Conservation (phyloP, 1,140 invertebrate genomes). For the Oedothorax gibbosus region DNA sequence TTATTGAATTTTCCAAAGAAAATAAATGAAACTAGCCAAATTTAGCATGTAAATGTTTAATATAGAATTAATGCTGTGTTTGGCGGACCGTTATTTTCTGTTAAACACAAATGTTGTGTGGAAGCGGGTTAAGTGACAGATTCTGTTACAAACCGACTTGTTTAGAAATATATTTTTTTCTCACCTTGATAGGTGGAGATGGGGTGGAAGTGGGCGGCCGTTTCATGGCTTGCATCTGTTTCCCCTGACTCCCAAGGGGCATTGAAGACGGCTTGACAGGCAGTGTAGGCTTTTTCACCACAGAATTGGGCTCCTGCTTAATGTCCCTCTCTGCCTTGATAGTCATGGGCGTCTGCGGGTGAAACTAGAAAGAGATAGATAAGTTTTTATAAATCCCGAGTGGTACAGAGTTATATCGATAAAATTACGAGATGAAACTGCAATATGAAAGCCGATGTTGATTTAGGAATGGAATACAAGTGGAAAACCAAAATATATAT, state of each 20-base stretch:
- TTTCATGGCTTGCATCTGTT: constrained; percentile 64
- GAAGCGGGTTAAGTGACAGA: too few relatives aligned
- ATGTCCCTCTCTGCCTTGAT: constrained; percentile 66
- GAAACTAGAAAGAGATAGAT: not conserved
- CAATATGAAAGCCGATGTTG: not conserved
- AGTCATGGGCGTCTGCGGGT: constrained; percentile 54
- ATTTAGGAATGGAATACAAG: not conserved
- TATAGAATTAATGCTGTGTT: too few relatives aligned
- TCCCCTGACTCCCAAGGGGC: constrained; percentile 67
- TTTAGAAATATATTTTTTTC: not conserved
- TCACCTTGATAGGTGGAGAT: constrained; percentile 51
- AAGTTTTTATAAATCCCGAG: not conserved
- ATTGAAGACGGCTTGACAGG: constrained; percentile 60
- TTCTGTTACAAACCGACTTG: not conserved
- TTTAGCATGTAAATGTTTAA: too few relatives aligned
- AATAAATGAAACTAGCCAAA: too few relatives aligned
- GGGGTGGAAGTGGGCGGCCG: constrained; percentile 60
- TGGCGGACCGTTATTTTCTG: too few relatives aligned
- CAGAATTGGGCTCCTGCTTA: constrained; percentile 73
- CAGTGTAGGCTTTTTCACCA: constrained; percentile 73
- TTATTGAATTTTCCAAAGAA: too few relatives aligned
- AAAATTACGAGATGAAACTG: too few relatives aligned
- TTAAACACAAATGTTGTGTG: too few relatives aligned
- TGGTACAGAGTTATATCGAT: not conserved
- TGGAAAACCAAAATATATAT: not conserved